phyloP scores from a whole-genome alignment of 2,888 invertebrate genomes.

The Platycheirus rosarum region DNA sequence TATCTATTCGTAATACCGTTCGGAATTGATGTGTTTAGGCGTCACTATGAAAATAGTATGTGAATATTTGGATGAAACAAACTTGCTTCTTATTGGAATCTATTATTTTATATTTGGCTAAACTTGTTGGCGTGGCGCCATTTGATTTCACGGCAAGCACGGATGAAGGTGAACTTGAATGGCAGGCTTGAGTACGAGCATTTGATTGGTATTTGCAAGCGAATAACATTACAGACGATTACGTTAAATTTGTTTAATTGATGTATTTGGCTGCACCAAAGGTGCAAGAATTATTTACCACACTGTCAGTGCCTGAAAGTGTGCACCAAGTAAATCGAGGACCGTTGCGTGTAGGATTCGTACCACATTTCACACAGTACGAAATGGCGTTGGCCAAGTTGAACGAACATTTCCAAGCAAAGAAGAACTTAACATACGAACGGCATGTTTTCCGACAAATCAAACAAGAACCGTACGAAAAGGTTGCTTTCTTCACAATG shows the following conservation, averaged over 20 bases:
- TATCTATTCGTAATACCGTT: background rate
- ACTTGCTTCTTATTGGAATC: background rate
- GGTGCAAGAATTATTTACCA: slow-evolving; percentile 5
- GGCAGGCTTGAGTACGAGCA: slow-evolving; percentile 2
- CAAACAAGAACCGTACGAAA: slow-evolving; percentile 13
- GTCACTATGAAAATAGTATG: background rate
- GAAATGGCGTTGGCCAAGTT: slow-evolving; percentile 1
- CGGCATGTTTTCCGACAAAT: slow-evolving; percentile 29
- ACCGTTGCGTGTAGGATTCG: slow-evolving; percentile 1
- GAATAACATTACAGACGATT: slow-evolving; percentile 6
- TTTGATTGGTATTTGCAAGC: slow-evolving; percentile 12
- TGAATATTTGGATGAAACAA: slow-evolving; percentile 8
- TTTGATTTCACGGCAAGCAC: slow-evolving; percentile 8
- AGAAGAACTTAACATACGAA: slow-evolving; percentile 22
- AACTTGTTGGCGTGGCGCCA: slow-evolving; percentile 1
- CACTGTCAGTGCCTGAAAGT: slow-evolving; percentile 8
- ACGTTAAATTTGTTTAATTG: slow-evolving; percentile 4
- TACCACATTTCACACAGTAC: slow-evolving; percentile 10
- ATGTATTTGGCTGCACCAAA: slow-evolving; percentile 9
- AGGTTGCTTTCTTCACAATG: slow-evolving; percentile 17
- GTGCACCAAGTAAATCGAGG: slow-evolving; percentile 2
- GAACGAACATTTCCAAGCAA: slow-evolving; percentile 11
- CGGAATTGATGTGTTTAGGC: background rate
- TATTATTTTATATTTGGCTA: slow-evolving; percentile 6
- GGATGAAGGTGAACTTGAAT: background rate